Conservation (phyloP, 2,888 invertebrate species). For the Rhagium mordax region DNA sequence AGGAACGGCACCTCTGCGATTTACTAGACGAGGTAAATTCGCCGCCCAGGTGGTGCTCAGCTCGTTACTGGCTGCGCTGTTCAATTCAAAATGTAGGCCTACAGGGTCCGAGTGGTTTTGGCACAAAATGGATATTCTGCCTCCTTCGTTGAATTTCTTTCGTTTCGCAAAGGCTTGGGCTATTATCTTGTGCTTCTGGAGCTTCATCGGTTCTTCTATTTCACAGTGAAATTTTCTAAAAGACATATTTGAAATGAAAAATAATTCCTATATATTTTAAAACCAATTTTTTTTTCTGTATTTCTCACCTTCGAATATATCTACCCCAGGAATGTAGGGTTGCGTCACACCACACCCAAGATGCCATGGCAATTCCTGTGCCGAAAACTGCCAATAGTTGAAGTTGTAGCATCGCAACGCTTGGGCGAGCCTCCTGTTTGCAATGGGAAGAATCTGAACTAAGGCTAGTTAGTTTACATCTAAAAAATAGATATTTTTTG, state of each 20-base stretch:
- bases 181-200: slow-evolving; percentile 91
- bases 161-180: slow-evolving; percentile 92
- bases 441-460: slow-evolving; percentile 73
- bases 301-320: slow-evolving; percentile 82
- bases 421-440: slow-evolving; percentile 81
- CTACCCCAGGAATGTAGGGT: slow-evolving; percentile 90
- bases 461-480: slow-evolving; percentile 70
- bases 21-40: slow-evolving; percentile 89
- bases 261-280: neutral
- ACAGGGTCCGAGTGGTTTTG: slow-evolving; percentile 94
- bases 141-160: slow-evolving; percentile 87
- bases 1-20: slow-evolving; percentile 87
- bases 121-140: slow-evolving; percentile 89
- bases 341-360: slow-evolving; percentile 94
- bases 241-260: slow-evolving; percentile 39
- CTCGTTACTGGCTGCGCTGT: slow-evolving; percentile 84
- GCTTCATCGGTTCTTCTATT: slow-evolving; percentile 78
- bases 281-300: neutral
- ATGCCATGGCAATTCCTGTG: slow-evolving; percentile 90
- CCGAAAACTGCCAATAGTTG: slow-evolving; percentile 88
- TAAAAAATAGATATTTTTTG: slow-evolving; percentile 51
- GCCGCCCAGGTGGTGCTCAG: slow-evolving; percentile 95
- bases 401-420: slow-evolving; percentile 85
- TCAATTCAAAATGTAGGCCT: slow-evolving; percentile 82
- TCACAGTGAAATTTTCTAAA: slow-evolving; percentile 82